Base-by-base conservation (phyloP, 2,797 vertebrate genomes). In the Rhadinocentrus ornatus region DNA sequence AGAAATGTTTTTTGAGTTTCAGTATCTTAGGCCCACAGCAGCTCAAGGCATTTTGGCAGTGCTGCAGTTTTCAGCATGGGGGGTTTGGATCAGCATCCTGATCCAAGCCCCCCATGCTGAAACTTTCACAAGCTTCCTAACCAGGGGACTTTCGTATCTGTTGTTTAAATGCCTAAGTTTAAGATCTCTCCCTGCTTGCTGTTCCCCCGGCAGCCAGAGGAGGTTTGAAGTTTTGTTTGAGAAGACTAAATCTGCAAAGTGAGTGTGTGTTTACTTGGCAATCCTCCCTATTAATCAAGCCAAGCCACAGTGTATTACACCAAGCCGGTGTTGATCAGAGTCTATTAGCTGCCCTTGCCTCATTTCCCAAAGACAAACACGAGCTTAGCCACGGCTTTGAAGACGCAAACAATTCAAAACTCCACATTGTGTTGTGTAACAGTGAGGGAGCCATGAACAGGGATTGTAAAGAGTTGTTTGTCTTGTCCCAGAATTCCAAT, bases 281-380 rank as follows among this genome's bases (percentile, higher is more conserved):
- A 34, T 82, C 61, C 62, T 75, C 54, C 74, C 56, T 81, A 63
- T 88, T 88, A 83, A 84, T 81, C 84, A 86, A 77, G 66, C 70
- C 6, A 6, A 82, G 71, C 75, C 81, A 73, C 65, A 53, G 80
- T 80, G 84, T 72, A 68, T 81, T 72, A 63, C 63, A 75, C 72
- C 69, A 29, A 69, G 56, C 78, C 37, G 9, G 37, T 57, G 78
- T 69, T 75, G 81, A 88, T 89, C 85, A 57, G 80, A 78, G 84
- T 81, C 77, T 84, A 83, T 87, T 85, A 87, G 69, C 76, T 73
- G 72, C 66, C 69, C 75, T 80, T 70, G 82, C 85, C 80, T 84
- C 86, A 83, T 91, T 89, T 86, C 86, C 80, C 78, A 81, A 83
- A 88, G 77, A 83, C 84, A 88, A 91, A 91, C 83, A 81, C 7